phyloP scores from a whole-genome alignment of 2,113 vertebrate species.

The Nipponia nippon region DNA sequence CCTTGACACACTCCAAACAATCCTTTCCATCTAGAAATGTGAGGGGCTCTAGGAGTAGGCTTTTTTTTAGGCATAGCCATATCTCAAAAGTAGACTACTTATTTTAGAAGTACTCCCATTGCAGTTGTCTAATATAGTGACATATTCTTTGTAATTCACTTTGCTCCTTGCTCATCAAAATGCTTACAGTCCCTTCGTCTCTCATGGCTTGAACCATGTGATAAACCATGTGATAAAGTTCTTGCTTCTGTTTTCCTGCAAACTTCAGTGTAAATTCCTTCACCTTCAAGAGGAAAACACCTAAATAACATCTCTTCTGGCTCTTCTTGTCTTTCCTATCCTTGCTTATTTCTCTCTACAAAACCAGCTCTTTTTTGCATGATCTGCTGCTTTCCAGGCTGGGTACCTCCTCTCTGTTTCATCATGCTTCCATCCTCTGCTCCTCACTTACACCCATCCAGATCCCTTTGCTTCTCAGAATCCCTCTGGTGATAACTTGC shows the following conservation, averaged over 20 bases:
- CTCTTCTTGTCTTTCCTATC: background rate
- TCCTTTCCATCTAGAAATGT: background rate
- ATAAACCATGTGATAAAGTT: background rate
- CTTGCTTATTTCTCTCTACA: background rate
- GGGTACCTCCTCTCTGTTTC: background rate
- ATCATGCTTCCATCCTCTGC: background rate
- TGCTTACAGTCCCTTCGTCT: background rate
- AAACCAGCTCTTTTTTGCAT: background rate
- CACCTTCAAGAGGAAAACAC: background rate
- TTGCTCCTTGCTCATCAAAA: background rate
- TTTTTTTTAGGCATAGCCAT: background rate
- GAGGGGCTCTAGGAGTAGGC: background rate
- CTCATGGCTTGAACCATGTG: background rate
- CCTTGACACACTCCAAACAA: fast-evolving
- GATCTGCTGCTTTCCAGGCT: background rate
- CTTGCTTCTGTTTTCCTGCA: background rate
- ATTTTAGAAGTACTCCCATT: background rate
- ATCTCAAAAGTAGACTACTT: background rate
- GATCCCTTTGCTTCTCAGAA: background rate
- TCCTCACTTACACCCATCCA: background rate
- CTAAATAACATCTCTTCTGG: background rate
- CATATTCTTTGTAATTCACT: background rate
- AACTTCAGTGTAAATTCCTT: background rate
- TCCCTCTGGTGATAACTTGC: background rate
- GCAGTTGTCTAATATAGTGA: background rate